These are phyloP conservation scores for Phasia obesa DNA, from an alignment of 2,888 invertebrate genomes.

Conservation along the genomic window DNA sequence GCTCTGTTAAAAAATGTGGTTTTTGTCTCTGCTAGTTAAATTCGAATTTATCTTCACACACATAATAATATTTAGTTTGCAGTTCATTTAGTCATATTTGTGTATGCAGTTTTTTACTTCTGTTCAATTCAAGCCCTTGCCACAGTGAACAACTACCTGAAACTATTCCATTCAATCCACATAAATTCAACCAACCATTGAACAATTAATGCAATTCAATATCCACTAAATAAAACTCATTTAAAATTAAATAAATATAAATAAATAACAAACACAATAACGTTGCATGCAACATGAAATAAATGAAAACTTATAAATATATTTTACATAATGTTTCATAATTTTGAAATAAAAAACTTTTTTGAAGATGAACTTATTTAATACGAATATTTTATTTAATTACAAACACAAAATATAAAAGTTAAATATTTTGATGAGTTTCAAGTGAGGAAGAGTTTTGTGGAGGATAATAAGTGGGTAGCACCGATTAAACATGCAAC, in stretches of 20 bases:
- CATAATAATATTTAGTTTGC: conserved; percentile 15
- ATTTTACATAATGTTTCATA: conserved; percentile 43
- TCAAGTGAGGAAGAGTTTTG: too few species aligned
- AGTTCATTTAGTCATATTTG: conserved; percentile 30
- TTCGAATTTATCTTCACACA: too few species aligned
- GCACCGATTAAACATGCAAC: too few species aligned
- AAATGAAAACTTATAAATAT: conserved; percentile 18
- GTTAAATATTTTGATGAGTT: too few species aligned
- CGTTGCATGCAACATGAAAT: conserved; percentile 58
- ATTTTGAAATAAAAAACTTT: conserved; percentile 26
- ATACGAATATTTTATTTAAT: background rate
- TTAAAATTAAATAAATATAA: conserved; percentile 32
- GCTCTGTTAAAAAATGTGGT: too few species aligned
- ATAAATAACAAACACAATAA: conserved; percentile 31
- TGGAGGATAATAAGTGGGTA: too few species aligned
- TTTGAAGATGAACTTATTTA: background rate
- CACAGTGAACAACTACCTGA: conserved; percentile 13
- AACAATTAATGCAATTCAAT: conserved; percentile 38
- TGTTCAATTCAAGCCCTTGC: conserved; percentile 27
- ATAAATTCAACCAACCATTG: conserved; percentile 27
- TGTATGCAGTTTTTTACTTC: conserved; percentile 22
- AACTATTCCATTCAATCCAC: conserved; percentile 18
- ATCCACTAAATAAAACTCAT: conserved; percentile 30
- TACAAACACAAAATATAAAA: background rate
- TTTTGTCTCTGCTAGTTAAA: too few species aligned